Conservation (phyloP, 2,797 vertebrate genomes). For the Chloroceryle amazona region DNA sequence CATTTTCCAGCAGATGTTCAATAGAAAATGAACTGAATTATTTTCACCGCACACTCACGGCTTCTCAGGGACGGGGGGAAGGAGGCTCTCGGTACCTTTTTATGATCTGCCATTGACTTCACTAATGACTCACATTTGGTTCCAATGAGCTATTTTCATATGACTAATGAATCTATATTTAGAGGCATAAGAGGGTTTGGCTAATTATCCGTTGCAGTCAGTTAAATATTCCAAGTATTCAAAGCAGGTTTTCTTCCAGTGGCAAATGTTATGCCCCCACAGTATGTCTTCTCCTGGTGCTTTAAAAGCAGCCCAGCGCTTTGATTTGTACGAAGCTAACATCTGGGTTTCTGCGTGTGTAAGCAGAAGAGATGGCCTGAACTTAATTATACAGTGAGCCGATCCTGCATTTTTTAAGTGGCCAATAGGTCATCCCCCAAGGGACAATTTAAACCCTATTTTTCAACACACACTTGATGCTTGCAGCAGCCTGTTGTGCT, state of each 20-base stretch:
- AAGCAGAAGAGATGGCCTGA: conserved; percentile 64
- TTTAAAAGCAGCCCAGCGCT: conserved; percentile 38
- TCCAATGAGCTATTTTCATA: conserved; percentile 74
- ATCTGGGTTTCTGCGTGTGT: conserved; percentile 59
- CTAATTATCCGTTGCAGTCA: conserved; percentile 68
- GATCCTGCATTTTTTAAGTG: conserved; percentile 57
- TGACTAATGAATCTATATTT: conserved; percentile 75
- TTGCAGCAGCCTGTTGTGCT: conserved; percentile 14
- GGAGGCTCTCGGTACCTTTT: conserved; percentile 43
- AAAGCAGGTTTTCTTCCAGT: conserved; percentile 49
- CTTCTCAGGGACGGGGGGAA: not conserved
- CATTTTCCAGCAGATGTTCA: conserved; percentile 61
- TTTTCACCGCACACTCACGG: conserved; percentile 14
- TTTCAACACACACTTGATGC: conserved; percentile 43
- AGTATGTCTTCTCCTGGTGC: not conserved
- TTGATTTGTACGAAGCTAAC: conserved; percentile 33
- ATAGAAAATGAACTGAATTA: conserved; percentile 30
- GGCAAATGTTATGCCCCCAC: conserved; percentile 38
- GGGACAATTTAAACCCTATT: conserved; percentile 22
- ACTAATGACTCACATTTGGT: conserved; percentile 73
- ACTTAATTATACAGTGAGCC: conserved; percentile 54
- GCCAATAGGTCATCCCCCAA: conserved; percentile 62
- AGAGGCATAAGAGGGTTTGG: conserved; percentile 53
- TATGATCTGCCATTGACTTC: conserved; percentile 63
- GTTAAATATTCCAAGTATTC: conserved; percentile 65